Percentiles rank a stretch among this genome's conserved stretches.
Conservation (phyloP, 2,797 vertebrate species). For the Columba guinea region DNA sequence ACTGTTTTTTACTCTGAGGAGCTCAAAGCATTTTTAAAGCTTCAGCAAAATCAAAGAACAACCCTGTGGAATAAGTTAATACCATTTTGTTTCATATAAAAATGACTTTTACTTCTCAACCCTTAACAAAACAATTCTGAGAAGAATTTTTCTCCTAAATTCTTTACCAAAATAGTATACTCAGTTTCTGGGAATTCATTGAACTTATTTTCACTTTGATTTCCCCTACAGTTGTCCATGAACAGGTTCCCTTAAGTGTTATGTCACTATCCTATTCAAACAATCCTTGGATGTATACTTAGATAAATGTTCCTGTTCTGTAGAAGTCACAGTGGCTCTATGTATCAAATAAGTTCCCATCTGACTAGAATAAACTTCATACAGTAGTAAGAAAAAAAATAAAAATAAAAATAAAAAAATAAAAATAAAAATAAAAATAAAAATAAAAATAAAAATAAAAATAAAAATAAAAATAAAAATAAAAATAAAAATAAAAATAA, state of each 20-base stretch:
- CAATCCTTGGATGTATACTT: background rate
- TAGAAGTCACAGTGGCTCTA: background rate
- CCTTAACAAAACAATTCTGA: background rate
- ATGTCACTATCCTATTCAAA: background rate
- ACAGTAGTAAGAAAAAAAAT: background rate
- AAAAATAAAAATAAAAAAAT: too few relatives aligned
- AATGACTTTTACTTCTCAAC: background rate
- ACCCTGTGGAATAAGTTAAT: background rate
- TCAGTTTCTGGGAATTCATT: fast-evolving
- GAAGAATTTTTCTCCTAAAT: background rate
- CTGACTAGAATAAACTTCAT: background rate
- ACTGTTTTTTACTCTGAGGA: background rate
- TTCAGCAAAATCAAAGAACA: background rate
- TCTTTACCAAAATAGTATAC: background rate
- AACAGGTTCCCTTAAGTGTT: background rate
- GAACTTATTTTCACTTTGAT: background rate
- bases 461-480: too few relatives aligned
- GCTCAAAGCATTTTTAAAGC: background rate
- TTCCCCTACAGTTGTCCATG: background rate
- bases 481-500: too few relatives aligned
- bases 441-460: too few relatives aligned
- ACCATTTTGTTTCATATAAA: background rate
- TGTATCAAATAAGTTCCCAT: background rate
- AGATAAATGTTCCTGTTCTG: background rate
- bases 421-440: too few relatives aligned